phyloP scores from a whole-genome alignment of 2,113 vertebrate genomes.

The Varanus komodoensis region DNA sequence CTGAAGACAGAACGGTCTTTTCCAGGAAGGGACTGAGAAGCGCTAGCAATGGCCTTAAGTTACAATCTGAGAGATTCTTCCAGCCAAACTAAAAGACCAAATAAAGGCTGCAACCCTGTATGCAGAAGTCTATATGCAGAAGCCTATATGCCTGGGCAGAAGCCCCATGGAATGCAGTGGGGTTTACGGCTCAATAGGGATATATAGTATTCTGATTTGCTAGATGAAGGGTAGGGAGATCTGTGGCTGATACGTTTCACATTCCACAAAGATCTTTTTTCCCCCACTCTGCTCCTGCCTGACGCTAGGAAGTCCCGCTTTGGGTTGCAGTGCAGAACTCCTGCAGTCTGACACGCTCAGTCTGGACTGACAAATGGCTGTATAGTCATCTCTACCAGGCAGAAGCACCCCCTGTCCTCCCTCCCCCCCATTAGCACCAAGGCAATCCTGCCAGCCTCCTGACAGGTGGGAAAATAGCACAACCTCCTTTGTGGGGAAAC shows the following conservation, averaged over 20 bases:
- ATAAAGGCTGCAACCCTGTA: not conserved
- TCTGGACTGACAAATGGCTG: slow-evolving; percentile 11
- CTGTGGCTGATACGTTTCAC: not conserved
- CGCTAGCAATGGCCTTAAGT: not conserved
- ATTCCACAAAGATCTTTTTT: not conserved
- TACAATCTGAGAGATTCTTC: not conserved
- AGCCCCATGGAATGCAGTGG: not conserved
- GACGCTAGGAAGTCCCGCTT: not conserved
- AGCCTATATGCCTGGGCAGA: not conserved
- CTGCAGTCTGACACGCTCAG: slow-evolving; percentile 16
- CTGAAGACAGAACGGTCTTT: not conserved
- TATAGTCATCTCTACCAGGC: slow-evolving; percentile 5
- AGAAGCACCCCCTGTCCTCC: not conserved
- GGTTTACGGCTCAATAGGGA: not conserved
- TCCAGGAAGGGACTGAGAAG: not conserved
- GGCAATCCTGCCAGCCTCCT: not conserved
- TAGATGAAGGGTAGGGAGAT: not conserved
- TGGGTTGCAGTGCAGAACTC: not conserved
- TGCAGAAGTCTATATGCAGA: too few species aligned
- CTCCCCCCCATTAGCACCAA: not conserved
- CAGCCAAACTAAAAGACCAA: not conserved
- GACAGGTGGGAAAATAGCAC: slow-evolving; percentile 3
- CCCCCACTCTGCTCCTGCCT: not conserved
- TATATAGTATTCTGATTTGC: not conserved
- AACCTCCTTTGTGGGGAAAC: not conserved